Percentiles rank a stretch among this genome's conserved stretches.
These are phyloP conservation scores for Diachrysia chrysitis DNA, from an alignment of 2,888 invertebrate genomes.

Conservation along the genomic window DNA sequence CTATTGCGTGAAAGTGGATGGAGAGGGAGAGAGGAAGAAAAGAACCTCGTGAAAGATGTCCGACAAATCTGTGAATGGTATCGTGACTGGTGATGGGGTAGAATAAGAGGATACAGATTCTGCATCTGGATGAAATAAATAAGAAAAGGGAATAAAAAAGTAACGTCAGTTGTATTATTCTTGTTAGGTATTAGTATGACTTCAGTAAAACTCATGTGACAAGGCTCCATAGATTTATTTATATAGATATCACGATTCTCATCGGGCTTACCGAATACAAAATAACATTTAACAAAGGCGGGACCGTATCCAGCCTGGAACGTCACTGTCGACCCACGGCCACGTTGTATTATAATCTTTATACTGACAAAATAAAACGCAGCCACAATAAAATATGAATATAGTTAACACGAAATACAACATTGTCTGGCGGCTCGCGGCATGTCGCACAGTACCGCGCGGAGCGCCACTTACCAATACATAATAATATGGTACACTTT, in stretches of 20 bases:
- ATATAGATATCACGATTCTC: slow-evolving; percentile 63
- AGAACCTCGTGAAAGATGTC: too few species aligned
- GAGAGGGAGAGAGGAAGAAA: neutral
- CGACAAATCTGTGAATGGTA: too few species aligned
- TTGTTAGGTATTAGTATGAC: slow-evolving; percentile 82
- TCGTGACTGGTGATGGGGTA: too few species aligned
- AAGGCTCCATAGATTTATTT: slow-evolving; percentile 60
- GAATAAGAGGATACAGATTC: too few species aligned
- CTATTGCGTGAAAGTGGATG: neutral
- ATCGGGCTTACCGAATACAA: slow-evolving; percentile 54
- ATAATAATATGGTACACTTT: too few species aligned
- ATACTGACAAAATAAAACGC: slow-evolving; percentile 59
- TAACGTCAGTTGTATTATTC: too few species aligned
- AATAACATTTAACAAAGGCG: slow-evolving; percentile 55
- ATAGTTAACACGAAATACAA: slow-evolving; percentile 62
- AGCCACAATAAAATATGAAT: slow-evolving; percentile 60
- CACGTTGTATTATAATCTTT: slow-evolving; percentile 58
- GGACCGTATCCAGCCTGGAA: neutral
- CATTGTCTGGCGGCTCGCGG: neutral
- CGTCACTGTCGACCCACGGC: slow-evolving; percentile 18
- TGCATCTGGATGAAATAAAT: too few species aligned
- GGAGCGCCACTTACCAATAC: too few species aligned
- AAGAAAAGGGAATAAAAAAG: too few species aligned
- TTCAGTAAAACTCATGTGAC: neutral
- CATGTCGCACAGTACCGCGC: too few species aligned